A percentile compares a stretch with the other conserved stretches of the same genome.
Evolutionary conservation across 2,113 vertebrate species (phyloP).

Genomic region (Anser brachyrhynchus): DNA sequence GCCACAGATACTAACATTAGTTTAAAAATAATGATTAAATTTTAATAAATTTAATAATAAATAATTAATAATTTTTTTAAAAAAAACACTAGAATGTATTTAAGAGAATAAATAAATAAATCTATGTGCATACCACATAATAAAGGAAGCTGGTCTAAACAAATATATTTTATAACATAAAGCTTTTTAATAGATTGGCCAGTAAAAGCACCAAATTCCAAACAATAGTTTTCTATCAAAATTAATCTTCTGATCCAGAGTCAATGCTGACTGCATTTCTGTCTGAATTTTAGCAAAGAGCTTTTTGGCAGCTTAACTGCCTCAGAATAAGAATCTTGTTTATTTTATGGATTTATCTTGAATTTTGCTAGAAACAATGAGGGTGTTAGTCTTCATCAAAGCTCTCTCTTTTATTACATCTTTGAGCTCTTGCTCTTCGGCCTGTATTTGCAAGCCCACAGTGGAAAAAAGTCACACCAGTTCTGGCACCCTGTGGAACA

Average conservation of each 20-base stretch:
- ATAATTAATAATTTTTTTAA: neutral
- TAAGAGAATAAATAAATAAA: neutral
- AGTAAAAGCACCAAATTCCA: conserved; percentile 9
- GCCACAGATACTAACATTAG: neutral
- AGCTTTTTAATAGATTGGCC: neutral
- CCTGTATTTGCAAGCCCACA: neutral
- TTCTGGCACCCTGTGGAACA: neutral
- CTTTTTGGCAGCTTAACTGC: neutral
- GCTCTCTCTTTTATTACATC: neutral
- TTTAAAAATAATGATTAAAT: neutral
- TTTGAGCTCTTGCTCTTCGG: neutral
- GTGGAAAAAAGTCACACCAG: neutral
- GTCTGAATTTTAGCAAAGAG: neutral
- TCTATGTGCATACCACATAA: neutral
- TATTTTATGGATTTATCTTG: conserved; percentile 18
- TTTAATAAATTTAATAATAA: neutral
- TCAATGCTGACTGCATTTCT: neutral
- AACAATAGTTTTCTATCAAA: conserved; percentile 31
- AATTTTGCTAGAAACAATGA: conserved; percentile 1
- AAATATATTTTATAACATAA: conserved; percentile 2
- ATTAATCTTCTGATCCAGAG: conserved; percentile 14
- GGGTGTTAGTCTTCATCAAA: neutral
- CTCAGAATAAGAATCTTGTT: neutral
- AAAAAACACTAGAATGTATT: neutral
- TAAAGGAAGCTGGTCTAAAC: neutral